Conservation (phyloP, 2,113 vertebrate species). For the Turdus rufiventris region DNA sequence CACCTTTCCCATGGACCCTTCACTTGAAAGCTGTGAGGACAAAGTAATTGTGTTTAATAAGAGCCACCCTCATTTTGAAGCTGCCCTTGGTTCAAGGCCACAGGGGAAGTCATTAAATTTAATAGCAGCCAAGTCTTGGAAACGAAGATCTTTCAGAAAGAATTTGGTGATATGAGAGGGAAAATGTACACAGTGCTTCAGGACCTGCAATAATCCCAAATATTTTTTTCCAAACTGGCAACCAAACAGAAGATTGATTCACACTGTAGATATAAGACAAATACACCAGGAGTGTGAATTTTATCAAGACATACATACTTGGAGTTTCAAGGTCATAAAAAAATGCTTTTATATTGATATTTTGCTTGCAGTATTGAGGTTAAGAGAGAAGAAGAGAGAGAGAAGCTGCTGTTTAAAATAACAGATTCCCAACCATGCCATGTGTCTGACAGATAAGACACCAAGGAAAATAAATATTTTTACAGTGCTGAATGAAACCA, state of each 20-base stretch:
- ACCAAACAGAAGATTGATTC: constrained; percentile 21
- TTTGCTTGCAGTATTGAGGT: neutral
- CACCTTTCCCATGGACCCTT: neutral
- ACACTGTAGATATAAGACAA: neutral
- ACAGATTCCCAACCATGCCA: constrained; percentile 43
- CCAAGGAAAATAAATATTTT: neutral
- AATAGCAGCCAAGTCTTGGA: neutral
- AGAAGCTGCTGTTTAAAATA: constrained; percentile 58
- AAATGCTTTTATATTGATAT: constrained; percentile 33
- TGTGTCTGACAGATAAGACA: constrained; percentile 34
- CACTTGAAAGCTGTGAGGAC: neutral
- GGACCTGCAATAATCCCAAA: neutral
- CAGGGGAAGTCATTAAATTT: constrained; percentile 31
- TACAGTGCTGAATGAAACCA: neutral
- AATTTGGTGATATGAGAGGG: neutral
- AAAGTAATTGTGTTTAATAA: constrained; percentile 24
- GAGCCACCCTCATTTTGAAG: constrained; percentile 8
- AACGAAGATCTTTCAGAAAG: neutral
- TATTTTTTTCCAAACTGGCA: neutral
- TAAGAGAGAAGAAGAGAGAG: constrained; percentile 16
- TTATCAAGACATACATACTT: constrained; percentile 9
- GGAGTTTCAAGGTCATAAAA: constrained; percentile 51
- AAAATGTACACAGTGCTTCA: neutral
- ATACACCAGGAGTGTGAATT: constrained; percentile 12
- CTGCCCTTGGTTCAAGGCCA: neutral